Percentiles rank a stretch among this genome's conserved stretches.
Evolutionary conservation across 2,888 invertebrate genomes (phyloP).

Genomic region (Rhagonycha fulva): DNA sequence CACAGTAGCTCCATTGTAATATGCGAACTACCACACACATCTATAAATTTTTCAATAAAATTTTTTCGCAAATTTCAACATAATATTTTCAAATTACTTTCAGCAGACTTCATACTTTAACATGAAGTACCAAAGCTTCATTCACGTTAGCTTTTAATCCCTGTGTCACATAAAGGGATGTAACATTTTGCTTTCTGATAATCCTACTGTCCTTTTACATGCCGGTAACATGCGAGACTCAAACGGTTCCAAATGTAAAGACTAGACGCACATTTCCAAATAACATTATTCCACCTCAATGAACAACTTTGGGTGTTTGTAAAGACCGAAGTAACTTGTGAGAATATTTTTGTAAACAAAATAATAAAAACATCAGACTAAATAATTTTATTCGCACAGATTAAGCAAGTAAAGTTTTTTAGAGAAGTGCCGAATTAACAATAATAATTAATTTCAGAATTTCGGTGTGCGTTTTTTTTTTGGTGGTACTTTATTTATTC

Average conservation of each 20-base stretch:
- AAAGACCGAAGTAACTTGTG: not conserved
- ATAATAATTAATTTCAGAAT: too few relatives aligned
- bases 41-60: not conserved
- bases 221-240: not conserved
- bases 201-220: slow-evolving; percentile 19
- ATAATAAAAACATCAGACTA: not conserved
- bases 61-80: not conserved
- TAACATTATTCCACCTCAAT: slow-evolving; percentile 36
- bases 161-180: slow-evolving; percentile 28
- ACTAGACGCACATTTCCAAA: slow-evolving; percentile 23
- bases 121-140: not conserved
- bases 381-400: not conserved
- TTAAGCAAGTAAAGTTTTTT: too few relatives aligned
- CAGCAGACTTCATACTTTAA: not conserved
- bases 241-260: slow-evolving; percentile 4
- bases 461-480: too few relatives aligned
- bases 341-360: not conserved
- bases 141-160: slow-evolving; percentile 25
- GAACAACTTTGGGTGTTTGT: slow-evolving; percentile 11
- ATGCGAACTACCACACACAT: not conserved
- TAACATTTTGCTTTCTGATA: slow-evolving; percentile 22
- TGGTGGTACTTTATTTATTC: too few relatives aligned
- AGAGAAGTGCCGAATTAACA: too few relatives aligned
- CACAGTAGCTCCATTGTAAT: slow-evolving; percentile 44
- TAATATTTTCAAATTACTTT: not conserved